A percentile compares a stretch with the other conserved stretches of the same genome.
Conservation (phyloP, 2,888 invertebrate genomes). For the Masnerella sp. region DNA sequence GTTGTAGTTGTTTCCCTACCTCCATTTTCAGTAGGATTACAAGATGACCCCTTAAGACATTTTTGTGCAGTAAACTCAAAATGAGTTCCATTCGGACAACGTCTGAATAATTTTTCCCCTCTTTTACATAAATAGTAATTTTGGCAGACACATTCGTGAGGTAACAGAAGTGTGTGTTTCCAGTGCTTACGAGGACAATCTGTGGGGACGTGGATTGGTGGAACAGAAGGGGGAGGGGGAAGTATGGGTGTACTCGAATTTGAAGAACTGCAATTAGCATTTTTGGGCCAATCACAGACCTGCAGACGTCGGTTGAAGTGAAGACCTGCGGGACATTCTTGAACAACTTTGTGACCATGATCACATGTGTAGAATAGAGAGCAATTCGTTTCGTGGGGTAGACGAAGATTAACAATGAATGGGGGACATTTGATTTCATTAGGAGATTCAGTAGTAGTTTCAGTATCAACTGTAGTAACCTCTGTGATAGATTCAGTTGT, state of each 20-base stretch:
- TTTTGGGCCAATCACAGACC: slow-evolving; percentile 66
- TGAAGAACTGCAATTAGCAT: no score
- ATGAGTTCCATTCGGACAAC: slow-evolving; percentile 60
- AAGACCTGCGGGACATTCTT: slow-evolving; percentile 59
- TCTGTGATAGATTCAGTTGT: neutral
- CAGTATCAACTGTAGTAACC: neutral
- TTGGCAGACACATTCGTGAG: slow-evolving; percentile 37
- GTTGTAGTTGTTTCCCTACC: slow-evolving; percentile 8
- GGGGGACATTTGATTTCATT: slow-evolving; percentile 7
- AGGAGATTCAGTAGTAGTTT: neutral
- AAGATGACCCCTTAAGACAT: slow-evolving; percentile 8
- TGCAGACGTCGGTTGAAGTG: slow-evolving; percentile 57
- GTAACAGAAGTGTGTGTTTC: slow-evolving; percentile 17
- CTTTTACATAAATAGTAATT: slow-evolving; percentile 65
- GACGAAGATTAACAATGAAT: slow-evolving; percentile 7
- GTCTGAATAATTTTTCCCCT: slow-evolving; percentile 47
- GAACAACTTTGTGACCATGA: slow-evolving; percentile 41
- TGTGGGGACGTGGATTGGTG: neutral
- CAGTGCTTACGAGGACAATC: neutral
- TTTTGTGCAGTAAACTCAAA: slow-evolving; percentile 39
- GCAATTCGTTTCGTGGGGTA: slow-evolving; percentile 62
- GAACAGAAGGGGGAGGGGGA: no score
- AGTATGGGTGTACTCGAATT: no score
- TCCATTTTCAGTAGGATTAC: slow-evolving; percentile 5
- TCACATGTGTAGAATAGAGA: slow-evolving; percentile 63